Percentiles rank a stretch among this genome's conserved stretches.
These are phyloP conservation scores for Neodiprion lecontei DNA, from an alignment of 1,140 invertebrate genomes.

Conservation along the genomic window DNA sequence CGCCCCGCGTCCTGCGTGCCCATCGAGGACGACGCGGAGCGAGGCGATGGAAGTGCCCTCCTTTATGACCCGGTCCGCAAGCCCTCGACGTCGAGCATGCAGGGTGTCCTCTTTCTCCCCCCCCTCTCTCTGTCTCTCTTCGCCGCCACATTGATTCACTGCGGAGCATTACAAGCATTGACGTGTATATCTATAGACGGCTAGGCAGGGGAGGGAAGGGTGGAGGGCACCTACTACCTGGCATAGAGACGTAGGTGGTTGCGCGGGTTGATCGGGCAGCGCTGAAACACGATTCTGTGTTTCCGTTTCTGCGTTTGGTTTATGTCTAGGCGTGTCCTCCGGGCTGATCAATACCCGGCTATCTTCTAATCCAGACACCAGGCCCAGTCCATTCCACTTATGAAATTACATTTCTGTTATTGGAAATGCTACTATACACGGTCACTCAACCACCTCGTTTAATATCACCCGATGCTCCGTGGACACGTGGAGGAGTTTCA, in stretches of 20 bases:
- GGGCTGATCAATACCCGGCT: conserved; percentile 6
- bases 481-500: not conserved
- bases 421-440: not conserved
- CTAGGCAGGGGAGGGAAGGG: not conserved
- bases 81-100: too few species aligned
- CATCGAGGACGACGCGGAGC: not conserved
- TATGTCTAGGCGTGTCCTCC: conserved; percentile 3
- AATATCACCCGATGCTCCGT: too few species aligned
- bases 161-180: conserved; percentile 2
- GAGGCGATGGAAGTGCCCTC: not conserved
- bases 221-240: not conserved
- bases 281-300: not conserved
- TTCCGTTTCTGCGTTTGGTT: not conserved
- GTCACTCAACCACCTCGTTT: not conserved
- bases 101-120: too few species aligned
- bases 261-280: not conserved
- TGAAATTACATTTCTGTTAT: conserved; percentile 8
- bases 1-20: not conserved
- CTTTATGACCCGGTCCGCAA: not conserved
- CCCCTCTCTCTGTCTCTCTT: too few species aligned
- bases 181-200: not conserved
- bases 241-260: not conserved
- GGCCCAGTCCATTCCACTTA: conserved; percentile 3
- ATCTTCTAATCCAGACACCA: conserved; percentile 5
- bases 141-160: conserved; percentile 2